Conservation (phyloP, 2,797 vertebrate genomes). For the Melopsittacus undulatus region DNA sequence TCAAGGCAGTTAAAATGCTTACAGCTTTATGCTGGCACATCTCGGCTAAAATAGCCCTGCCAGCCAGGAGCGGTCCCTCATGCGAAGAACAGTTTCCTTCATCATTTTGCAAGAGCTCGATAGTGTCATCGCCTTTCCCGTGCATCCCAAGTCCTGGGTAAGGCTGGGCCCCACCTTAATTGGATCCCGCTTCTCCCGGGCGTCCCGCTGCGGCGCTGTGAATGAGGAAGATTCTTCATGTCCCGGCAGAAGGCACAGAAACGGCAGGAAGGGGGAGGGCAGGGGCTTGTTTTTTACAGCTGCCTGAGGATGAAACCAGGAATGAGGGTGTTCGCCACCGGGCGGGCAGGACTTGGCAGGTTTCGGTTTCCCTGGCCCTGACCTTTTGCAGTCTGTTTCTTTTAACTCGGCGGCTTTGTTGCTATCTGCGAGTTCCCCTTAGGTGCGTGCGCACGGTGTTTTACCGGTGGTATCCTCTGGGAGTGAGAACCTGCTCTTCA, state of each 20-base stretch:
- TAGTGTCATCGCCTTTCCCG: constrained; percentile 1
- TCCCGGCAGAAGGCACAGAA: background rate
- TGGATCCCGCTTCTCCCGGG: background rate
- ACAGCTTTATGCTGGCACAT: background rate
- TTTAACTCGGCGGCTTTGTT: background rate
- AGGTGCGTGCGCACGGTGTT: fast-evolving
- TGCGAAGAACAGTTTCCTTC: background rate
- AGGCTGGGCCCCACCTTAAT: constrained; percentile 3
- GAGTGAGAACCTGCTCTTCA: background rate
- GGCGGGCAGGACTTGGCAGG: background rate
- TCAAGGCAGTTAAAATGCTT: background rate
- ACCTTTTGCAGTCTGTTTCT: background rate
- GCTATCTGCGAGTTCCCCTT: background rate
- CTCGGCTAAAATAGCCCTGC: background rate
- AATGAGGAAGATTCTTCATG: background rate
- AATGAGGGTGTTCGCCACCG: background rate
- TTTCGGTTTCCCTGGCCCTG: background rate
- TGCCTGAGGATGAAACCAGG: background rate
- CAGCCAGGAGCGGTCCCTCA: background rate
- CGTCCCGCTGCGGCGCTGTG: background rate
- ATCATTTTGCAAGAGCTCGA: background rate
- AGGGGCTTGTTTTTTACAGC: background rate
- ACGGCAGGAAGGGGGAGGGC: background rate
- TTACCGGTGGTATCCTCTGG: background rate
- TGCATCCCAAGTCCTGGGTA: background rate